Evolutionary conservation across 2,113 vertebrate genomes (phyloP).

Genomic region (Balaeniceps rex): DNA sequence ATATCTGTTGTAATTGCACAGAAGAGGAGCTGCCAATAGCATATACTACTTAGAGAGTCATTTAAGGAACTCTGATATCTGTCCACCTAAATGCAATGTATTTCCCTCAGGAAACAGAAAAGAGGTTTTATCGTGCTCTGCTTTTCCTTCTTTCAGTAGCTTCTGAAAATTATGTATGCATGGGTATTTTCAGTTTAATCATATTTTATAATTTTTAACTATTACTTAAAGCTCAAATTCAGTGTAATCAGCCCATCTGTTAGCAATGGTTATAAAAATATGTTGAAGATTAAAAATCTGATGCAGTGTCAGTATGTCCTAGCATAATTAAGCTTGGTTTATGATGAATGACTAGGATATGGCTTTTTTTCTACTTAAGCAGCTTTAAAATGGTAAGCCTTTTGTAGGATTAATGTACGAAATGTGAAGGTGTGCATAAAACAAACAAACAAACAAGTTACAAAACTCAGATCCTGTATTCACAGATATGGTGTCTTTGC

Average conservation of each 20-base stretch:
- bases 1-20: neutral
- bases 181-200: slow-evolving; percentile 24
- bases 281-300: slow-evolving; percentile 46
- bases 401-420: neutral
- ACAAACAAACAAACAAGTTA: neutral
- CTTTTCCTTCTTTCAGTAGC: neutral
- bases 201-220: slow-evolving; percentile 36
- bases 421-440: neutral
- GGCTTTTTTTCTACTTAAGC: neutral
- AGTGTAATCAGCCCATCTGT: slow-evolving; percentile 58
- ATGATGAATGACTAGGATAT: slow-evolving; percentile 4
- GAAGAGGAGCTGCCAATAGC: neutral
- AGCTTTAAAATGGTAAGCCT: neutral
- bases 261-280: slow-evolving; percentile 45
- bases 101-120: neutral
- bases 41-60: neutral
- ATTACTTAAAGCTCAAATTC: slow-evolving; percentile 46
- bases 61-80: neutral
- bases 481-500: neutral
- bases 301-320: slow-evolving; percentile 24
- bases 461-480: neutral
- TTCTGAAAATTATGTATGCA: neutral
- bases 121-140: neutral
- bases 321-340: slow-evolving; percentile 43
- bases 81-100: neutral